A percentile compares a stretch with the other conserved stretches of the same genome.
phyloP scores from a whole-genome alignment of 2,113 vertebrate genomes.

The Argyrosomus japonicus region DNA sequence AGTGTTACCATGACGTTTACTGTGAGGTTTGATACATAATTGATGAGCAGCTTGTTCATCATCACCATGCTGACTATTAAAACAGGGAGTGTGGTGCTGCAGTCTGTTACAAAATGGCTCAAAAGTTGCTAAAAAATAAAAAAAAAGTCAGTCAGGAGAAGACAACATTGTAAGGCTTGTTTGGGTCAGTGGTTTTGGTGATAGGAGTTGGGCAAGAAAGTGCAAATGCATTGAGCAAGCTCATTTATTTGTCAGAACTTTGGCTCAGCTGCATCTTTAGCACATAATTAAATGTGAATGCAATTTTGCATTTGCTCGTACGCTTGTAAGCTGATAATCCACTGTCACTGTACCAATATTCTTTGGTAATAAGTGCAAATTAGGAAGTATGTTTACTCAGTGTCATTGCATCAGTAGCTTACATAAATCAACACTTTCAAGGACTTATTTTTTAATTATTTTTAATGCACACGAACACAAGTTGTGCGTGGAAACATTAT shows the following conservation, averaged over 20 bases:
- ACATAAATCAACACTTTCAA: slow-evolving; percentile 14
- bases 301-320: neutral
- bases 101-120: neutral
- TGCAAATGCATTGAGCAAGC: slow-evolving; percentile 18
- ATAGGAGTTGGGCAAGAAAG: neutral
- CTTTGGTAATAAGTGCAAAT: slow-evolving; percentile 16
- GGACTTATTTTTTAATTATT: neutral
- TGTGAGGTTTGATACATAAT: slow-evolving; percentile 16
- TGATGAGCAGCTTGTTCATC: neutral
- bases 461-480: neutral
- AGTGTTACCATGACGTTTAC: slow-evolving; percentile 14
- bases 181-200: neutral
- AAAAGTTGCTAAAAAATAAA: no score
- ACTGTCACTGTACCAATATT: neutral
- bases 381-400: slow-evolving; percentile 15
- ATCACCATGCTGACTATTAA: no score
- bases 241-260: slow-evolving; percentile 2
- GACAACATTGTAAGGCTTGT: neutral
- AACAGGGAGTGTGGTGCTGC: neutral
- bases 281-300: slow-evolving; percentile 6
- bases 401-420: slow-evolving; percentile 9
- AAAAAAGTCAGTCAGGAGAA: neutral
- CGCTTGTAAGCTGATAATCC: neutral
- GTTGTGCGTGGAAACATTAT: slow-evolving; percentile 1
- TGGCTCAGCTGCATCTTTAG: neutral